Conservation (phyloP, 2,113 vertebrate genomes). For the Apaloderma vittatum region DNA sequence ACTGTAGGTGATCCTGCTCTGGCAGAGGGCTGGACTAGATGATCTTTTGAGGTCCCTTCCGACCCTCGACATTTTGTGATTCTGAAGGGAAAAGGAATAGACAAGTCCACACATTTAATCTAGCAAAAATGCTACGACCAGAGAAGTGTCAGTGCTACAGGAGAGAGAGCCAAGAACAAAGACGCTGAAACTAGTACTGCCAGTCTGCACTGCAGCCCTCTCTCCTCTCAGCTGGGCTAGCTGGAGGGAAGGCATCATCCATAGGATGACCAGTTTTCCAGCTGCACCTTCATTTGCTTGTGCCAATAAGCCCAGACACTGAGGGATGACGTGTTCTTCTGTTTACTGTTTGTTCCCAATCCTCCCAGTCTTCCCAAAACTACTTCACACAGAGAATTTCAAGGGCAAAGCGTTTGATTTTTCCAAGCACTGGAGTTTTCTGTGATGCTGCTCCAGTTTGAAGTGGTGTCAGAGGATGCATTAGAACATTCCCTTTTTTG, state of each 20-base stretch:
- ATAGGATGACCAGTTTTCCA: neutral
- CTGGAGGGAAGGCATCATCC: neutral
- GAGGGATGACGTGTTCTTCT: neutral
- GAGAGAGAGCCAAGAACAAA: neutral
- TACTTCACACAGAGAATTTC: neutral
- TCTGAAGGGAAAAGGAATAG: neutral
- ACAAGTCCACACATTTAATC: neutral
- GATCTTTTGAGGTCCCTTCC: too few species aligned
- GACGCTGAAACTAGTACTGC: neutral
- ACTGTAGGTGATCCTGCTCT: too few species aligned
- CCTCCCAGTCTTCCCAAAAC: neutral
- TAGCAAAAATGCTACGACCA: neutral
- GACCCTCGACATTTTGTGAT: too few species aligned
- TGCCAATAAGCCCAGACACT: neutral
- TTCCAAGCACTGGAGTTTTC: constrained; percentile 21
- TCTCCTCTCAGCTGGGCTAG: neutral
- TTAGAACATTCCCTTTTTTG: constrained; percentile 65
- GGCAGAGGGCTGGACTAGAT: too few species aligned
- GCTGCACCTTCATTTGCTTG: neutral
- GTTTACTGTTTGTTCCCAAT: neutral
- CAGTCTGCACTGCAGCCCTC: neutral
- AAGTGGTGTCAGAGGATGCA: constrained; percentile 47
- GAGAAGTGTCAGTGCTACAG: neutral
- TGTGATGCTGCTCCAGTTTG: constrained; percentile 52
- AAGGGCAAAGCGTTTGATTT: constrained; percentile 27